Conservation (phyloP, 1,140 invertebrate species). For the Lycorma delicatula region DNA sequence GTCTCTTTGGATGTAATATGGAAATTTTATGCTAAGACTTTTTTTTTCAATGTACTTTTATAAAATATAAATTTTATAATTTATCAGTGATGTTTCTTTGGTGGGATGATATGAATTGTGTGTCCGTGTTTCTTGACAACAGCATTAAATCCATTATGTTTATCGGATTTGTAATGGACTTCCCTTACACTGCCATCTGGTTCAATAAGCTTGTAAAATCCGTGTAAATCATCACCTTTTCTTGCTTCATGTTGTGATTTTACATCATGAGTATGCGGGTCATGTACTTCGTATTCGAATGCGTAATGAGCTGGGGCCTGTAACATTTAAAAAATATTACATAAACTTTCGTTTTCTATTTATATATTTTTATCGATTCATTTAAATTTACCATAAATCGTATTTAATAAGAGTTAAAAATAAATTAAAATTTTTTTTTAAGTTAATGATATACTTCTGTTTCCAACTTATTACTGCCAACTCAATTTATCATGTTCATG, state of each 20-base stretch:
- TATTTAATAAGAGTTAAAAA: no score
- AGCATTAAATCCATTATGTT: conserved; percentile 40
- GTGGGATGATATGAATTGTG: conserved; percentile 12
- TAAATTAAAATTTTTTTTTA: no score
- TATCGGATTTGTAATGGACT: conserved; percentile 41
- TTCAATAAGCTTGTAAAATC: conserved; percentile 48
- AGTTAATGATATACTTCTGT: no score
- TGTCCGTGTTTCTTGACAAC: conserved; percentile 32
- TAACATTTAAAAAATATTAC: neutral
- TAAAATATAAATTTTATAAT: no score
- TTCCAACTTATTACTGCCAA: no score
- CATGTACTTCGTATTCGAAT: conserved; percentile 47
- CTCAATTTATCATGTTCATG: no score
- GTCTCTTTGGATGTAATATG: no score
- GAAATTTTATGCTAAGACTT: no score
- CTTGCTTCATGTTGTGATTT: conserved; percentile 41
- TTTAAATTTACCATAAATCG: no score
- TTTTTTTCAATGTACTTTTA: no score
- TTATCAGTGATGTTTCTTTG: conserved; percentile 10
- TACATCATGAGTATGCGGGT: conserved; percentile 42
- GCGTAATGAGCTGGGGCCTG: conserved; percentile 38
- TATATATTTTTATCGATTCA: no score
- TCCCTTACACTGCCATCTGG: conserved; percentile 39
- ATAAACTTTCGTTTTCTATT: no score
- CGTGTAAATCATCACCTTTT: conserved; percentile 42